These are phyloP conservation scores for Ditylenchus dipsaci DNA, from an alignment of 1,140 invertebrate genomes.

Conservation along the genomic window DNA sequence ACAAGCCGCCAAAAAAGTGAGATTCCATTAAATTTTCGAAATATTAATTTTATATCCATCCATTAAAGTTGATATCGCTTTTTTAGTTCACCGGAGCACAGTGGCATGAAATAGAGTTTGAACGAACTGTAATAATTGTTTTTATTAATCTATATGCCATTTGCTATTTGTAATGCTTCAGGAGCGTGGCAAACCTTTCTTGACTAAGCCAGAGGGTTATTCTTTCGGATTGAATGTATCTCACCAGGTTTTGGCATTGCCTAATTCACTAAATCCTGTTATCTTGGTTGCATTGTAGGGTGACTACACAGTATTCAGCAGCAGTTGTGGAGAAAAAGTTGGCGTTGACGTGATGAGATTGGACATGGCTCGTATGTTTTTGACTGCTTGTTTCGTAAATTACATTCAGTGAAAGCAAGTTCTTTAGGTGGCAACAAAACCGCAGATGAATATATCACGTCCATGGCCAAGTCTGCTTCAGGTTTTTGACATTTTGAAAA, in stretches of 20 bases:
- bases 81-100: conserved; percentile 30
- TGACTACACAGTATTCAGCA: conserved; percentile 56
- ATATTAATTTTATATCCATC: neutral
- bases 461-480: conserved; percentile 56
- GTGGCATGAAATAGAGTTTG: conserved; percentile 50
- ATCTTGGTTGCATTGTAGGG: conserved; percentile 33
- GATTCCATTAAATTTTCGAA: neutral
- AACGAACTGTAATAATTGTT: conserved; percentile 30
- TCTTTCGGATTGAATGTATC: conserved; percentile 53
- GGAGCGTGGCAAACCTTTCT: conserved; percentile 21
- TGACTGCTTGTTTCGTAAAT: no score
- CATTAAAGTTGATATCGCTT: neutral
- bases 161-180: no score
- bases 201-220: conserved; percentile 36
- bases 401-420: no score
- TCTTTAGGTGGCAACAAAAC: conserved; percentile 55
- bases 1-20: conserved; percentile 32
- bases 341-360: conserved; percentile 57
- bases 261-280: neutral
- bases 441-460: conserved; percentile 57
- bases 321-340: conserved; percentile 49
- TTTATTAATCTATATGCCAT: no score
- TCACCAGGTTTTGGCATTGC: conserved; percentile 43
- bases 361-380: conserved; percentile 49
- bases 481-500: conserved; percentile 32